A percentile compares a stretch with the other conserved stretches of the same genome.
Conservation (phyloP, 2,113 vertebrate genomes). For the Brevimyrus niger region DNA sequence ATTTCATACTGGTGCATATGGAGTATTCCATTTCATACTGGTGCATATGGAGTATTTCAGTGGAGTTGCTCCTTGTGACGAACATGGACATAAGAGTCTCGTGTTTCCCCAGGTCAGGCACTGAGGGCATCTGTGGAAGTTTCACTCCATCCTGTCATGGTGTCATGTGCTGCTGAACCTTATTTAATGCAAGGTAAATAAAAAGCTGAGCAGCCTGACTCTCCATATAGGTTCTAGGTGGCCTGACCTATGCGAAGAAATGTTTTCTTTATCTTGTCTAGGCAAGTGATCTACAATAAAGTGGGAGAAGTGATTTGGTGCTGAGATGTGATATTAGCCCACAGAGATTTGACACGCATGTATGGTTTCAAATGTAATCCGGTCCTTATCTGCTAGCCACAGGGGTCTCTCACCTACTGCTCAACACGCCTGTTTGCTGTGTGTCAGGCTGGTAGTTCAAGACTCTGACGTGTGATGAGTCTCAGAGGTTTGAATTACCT, state of each 20-base stretch:
- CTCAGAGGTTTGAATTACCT: background rate
- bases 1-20: slow-evolving; percentile 66
- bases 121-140: slow-evolving; percentile 2
- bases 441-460: background rate
- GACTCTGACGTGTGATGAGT: background rate
- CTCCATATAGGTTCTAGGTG: background rate
- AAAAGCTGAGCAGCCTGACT: background rate
- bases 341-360: background rate
- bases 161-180: background rate
- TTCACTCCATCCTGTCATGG: background rate
- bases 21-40: slow-evolving; percentile 68
- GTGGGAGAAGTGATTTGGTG: background rate
- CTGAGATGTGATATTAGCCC: background rate
- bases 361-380: background rate
- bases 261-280: background rate
- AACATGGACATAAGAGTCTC: slow-evolving; percentile 33
- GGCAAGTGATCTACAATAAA: background rate
- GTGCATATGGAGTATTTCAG: too few species aligned
- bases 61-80: slow-evolving; percentile 27
- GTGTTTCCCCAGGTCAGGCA: slow-evolving; percentile 29
- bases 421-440: background rate
- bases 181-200: background rate
- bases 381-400: background rate
- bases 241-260: background rate
- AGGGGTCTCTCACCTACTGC: slow-evolving; percentile 3